These are phyloP conservation scores for Panthera tigris DNA, from an alignment of 2,113 vertebrate species.

Conservation along the genomic window DNA sequence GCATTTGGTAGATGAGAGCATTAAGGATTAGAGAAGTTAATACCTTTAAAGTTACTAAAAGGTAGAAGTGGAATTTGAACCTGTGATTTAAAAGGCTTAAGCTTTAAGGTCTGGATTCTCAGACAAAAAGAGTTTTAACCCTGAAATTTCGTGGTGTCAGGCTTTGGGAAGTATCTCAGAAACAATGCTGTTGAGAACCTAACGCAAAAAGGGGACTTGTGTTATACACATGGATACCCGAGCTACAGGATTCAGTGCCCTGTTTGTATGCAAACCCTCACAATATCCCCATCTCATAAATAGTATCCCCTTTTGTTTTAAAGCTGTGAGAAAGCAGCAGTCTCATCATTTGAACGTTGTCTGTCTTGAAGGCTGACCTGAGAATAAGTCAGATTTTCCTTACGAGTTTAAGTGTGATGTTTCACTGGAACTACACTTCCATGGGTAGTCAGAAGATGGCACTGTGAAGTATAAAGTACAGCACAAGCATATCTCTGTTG, in stretches of 20 bases:
- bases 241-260: accelerated
- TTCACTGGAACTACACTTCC: background rate
- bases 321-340: background rate
- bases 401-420: background rate
- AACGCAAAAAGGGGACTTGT: background rate
- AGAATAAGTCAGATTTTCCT: background rate
- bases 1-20: background rate
- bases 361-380: accelerated
- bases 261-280: background rate
- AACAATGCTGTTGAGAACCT: background rate
- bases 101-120: background rate
- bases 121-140: background rate
- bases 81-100: background rate
- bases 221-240: accelerated
- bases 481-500: background rate
- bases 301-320: background rate
- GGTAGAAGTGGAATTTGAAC: background rate
- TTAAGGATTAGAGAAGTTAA: background rate
- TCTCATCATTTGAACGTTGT: background rate
- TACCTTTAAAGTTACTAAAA: background rate
- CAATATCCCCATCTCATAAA: background rate
- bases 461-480: background rate
- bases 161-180: background rate
- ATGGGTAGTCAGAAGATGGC: conserved; percentile 55
- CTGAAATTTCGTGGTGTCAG: background rate